phyloP scores from a whole-genome alignment of 2,113 vertebrate genomes.

The Xenus cinereus region DNA sequence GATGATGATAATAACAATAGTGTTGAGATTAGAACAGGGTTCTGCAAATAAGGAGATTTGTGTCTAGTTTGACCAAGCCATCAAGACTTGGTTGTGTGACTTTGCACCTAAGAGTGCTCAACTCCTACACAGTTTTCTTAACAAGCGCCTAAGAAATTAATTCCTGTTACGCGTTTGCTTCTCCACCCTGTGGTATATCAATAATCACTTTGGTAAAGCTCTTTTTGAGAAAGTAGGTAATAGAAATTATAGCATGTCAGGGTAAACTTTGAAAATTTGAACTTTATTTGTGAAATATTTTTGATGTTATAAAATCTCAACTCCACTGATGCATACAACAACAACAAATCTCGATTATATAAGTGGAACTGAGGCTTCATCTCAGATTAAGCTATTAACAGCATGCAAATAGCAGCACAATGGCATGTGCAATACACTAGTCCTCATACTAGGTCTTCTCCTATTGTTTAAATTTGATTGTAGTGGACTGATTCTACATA shows the following conservation, averaged over 20 bases:
- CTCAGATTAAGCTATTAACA: background rate
- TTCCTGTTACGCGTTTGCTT: background rate
- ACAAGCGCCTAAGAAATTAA: background rate
- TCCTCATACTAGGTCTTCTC: background rate
- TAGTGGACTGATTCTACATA: background rate
- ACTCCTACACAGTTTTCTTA: background rate
- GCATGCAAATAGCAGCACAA: background rate
- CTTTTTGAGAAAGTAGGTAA: background rate
- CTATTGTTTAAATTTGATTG: background rate
- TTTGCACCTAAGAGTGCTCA: background rate
- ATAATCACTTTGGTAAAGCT: background rate
- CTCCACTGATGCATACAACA: background rate
- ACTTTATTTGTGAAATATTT: background rate
- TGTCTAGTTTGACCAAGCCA: background rate
- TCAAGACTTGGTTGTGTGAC: background rate
- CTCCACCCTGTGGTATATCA: background rate
- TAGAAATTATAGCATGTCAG: background rate
- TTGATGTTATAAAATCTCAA: background rate
- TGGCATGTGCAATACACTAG: background rate
- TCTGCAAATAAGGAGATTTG: background rate
- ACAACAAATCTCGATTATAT: background rate
- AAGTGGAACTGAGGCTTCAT: background rate
- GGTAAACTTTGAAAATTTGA: background rate
- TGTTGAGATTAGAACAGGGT: background rate
- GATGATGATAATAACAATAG: background rate